These are phyloP conservation scores for Aurelia coerulea DNA, from an alignment of 30 jellyfish, hydroid and myxozoan species.

Conservation along the genomic window DNA sequence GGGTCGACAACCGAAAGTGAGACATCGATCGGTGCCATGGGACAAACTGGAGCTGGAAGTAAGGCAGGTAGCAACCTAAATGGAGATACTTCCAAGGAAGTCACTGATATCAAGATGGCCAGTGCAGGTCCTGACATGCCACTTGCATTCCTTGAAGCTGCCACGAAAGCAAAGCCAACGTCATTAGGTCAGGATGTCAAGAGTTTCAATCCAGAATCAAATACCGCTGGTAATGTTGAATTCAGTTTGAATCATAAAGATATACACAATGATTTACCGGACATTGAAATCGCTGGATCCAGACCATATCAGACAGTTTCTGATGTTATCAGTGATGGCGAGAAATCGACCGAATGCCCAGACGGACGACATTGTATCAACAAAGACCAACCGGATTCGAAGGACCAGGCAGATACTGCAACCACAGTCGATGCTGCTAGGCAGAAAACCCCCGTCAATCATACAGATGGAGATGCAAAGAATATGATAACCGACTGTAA, in stretches of 20 bases:
- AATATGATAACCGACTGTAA: slow-evolving; percentile 79
- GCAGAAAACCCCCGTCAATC: slow-evolving; percentile 45
- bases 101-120: slow-evolving; percentile 30
- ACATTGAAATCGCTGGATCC: slow-evolving; percentile 81
- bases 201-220: slow-evolving; percentile 63
- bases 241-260: slow-evolving; percentile 73
- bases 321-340: slow-evolving; percentile 85
- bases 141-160: slow-evolving; percentile 42
- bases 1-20: slow-evolving; percentile 86
- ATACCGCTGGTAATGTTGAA: slow-evolving; percentile 42
- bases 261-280: slow-evolving; percentile 79
- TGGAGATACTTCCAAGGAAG: slow-evolving; percentile 30
- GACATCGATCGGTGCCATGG: slow-evolving; percentile 6
- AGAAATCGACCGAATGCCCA: slow-evolving; percentile 73
- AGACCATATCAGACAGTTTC: slow-evolving; percentile 88
- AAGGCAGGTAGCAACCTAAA: slow-evolving; percentile 58
- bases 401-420: slow-evolving; percentile 20
- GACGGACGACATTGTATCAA: slow-evolving; percentile 88
- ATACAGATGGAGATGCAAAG: slow-evolving; percentile 56
- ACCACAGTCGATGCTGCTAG: slow-evolving; percentile 39
- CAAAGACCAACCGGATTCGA: slow-evolving; percentile 60
- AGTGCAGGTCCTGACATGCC: slow-evolving; percentile 49
- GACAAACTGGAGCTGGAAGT: slow-evolving; percentile 48
- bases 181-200: slow-evolving; percentile 58
- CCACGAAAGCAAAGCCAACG: slow-evolving; percentile 54